Conservation (phyloP, 2,113 vertebrate genomes). For the Plotosus lineatus region DNA sequence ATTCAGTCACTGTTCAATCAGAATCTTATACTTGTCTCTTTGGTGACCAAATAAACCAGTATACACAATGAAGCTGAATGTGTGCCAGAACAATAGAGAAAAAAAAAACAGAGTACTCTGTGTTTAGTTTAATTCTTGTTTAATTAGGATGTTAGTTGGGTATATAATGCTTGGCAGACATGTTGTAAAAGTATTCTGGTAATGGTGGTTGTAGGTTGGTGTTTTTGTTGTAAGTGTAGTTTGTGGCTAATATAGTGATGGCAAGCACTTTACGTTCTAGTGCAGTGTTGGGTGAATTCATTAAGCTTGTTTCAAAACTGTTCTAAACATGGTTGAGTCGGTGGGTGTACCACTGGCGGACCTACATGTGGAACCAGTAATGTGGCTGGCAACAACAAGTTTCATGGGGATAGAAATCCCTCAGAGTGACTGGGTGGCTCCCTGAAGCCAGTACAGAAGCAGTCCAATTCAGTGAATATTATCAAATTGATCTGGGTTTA, state of each 20-base stretch:
- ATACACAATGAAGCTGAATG: slow-evolving; percentile 6
- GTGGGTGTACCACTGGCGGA: slow-evolving; percentile 30
- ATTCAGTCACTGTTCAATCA: slow-evolving; percentile 27
- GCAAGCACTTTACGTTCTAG: slow-evolving; percentile 1
- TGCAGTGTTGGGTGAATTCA: slow-evolving; percentile 24
- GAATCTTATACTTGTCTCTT: slow-evolving; percentile 23
- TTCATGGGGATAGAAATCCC: slow-evolving; percentile 33
- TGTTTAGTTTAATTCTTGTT: no score
- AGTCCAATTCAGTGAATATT: slow-evolving; percentile 16
- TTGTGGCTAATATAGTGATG: background rate
- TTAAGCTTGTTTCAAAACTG: slow-evolving; percentile 3
- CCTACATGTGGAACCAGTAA: slow-evolving; percentile 32
- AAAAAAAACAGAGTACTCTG: no score
- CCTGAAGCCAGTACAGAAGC: slow-evolving; percentile 22
- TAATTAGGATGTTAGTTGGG: background rate
- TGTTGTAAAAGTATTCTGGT: background rate
- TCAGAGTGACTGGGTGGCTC: slow-evolving; percentile 35
- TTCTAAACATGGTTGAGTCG: background rate
- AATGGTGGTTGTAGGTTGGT: background rate
- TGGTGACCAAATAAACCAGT: slow-evolving; percentile 35
- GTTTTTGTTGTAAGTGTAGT: background rate
- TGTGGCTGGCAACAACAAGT: slow-evolving; percentile 24
- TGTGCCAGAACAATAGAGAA: slow-evolving; percentile 1
- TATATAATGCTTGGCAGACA: slow-evolving; percentile 9
- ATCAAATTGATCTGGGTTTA: slow-evolving; percentile 38